Evolutionary conservation across 2,888 invertebrate genomes (phyloP), one percentile per base, ranked within the genome.

Genomic region (Metacarcinus magister): DNA sequence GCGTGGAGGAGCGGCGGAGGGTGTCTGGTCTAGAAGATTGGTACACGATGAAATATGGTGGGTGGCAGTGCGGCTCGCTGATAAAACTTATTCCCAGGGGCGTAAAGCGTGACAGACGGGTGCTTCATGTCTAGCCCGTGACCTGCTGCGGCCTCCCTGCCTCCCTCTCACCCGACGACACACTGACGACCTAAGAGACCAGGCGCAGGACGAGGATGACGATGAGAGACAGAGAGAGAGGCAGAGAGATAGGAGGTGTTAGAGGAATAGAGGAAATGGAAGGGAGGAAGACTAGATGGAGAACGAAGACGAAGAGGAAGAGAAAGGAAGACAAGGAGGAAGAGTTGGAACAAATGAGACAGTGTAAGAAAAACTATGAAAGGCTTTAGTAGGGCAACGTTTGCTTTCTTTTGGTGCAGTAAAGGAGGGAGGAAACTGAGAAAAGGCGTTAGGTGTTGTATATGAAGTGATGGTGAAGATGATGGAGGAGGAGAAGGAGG

Each of bases 81-180:
- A 82, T 82, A 82, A 82, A 82, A 8, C 28, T 82, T 82, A 82
- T 28, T 82, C 75, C 75, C 75, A 10, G 28, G 75, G 8, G 75
- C 75, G 32, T 82, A 82, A 28, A 82, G 75, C 28, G n/a, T 82
- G 75, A 82, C n/a, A 28, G n/a, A 82, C 75, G n/a, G 75, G 75
- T n/a, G 75, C 28, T 82, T n/a, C 28, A 28, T 82, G 75, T 82
- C 75, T 28, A 28, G n/a, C 75, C 60, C n/a, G 75, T n/a, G 75
- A 82, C 75, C 75, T 82, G n/a, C n/a, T 10, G 8, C 32, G 0
- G 8, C 75, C 39, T 39, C 39, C 23, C 60, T 39, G 39, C 39
- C 60, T 60, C 60, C 19, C 60, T 60, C 60, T 23, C 4, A 54
- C 60, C 5, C 54, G 19, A 10, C 54, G 19, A 10, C 3, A 60